Percentiles rank a stretch among this genome's conserved stretches.
Evolutionary conservation across 2,113 vertebrate genomes (phyloP).

Genomic region (Apistogramma diplotaenia): DNA sequence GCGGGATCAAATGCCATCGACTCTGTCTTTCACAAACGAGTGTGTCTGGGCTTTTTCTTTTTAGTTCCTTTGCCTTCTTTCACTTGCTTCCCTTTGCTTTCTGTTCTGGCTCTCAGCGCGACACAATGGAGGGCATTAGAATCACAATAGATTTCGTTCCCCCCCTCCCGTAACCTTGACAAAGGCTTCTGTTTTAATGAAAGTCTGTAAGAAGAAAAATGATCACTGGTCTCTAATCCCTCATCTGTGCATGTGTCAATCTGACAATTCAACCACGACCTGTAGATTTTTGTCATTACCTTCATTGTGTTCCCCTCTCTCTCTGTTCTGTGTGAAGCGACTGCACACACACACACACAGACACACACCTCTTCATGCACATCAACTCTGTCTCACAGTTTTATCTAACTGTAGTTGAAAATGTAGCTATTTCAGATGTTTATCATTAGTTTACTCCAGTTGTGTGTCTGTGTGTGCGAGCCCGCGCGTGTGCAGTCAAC

Average conservation of each 20-base stretch:
- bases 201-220: constrained; percentile 11
- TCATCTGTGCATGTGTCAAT: constrained; percentile 13
- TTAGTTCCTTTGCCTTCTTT: constrained; percentile 24
- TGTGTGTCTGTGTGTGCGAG: neutral
- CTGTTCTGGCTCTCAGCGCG: constrained; percentile 21
- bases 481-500: neutral
- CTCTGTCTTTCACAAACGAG: constrained; percentile 22
- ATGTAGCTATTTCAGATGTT: neutral
- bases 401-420: neutral
- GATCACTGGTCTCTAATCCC: constrained; percentile 32
- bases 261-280: neutral
- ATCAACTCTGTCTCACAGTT: neutral
- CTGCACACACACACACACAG: neutral
- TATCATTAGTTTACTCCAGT: neutral
- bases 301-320: neutral
- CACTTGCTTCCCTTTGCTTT: constrained; percentile 12
- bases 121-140: constrained; percentile 59
- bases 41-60: constrained; percentile 1
- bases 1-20: constrained; percentile 41
- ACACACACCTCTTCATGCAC: neutral
- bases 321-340: neutral
- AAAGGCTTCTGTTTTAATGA: constrained; percentile 41
- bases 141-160: constrained; percentile 29
- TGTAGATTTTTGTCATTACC: constrained; percentile 15
- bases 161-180: constrained; percentile 20